phyloP scores from a whole-genome alignment of 1,140 invertebrate species.

The Bombus soroeensis region DNA sequence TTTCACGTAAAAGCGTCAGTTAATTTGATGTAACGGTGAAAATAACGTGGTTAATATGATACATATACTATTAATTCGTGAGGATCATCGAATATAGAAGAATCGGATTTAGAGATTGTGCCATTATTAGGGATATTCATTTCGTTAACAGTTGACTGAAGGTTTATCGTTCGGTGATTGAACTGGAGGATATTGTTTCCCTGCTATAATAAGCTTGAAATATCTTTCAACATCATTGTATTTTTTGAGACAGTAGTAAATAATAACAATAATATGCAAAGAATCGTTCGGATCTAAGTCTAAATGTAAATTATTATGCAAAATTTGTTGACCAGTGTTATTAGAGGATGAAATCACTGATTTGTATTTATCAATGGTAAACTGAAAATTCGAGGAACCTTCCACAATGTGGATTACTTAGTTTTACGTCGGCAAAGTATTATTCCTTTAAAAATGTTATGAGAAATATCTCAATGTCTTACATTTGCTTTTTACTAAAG shows the following conservation, averaged over 20 bases:
- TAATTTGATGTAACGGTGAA: neutral
- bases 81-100: neutral
- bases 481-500: neutral
- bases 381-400: neutral
- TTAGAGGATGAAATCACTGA: neutral
- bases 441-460: neutral
- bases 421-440: neutral
- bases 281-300: too few species aligned
- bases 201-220: too few species aligned
- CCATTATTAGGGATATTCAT: neutral
- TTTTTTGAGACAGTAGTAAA: too few species aligned
- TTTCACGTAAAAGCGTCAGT: neutral
- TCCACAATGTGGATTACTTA: neutral
- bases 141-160: neutral
- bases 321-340: neutral
- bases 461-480: neutral
- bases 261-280: too few species aligned
- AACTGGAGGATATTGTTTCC: neutral
- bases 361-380: neutral
- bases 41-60: neutral
- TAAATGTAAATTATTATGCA: neutral
- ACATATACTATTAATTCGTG: neutral
- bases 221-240: too few species aligned
- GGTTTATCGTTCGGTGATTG: neutral
- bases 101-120: neutral